Evolutionary conservation across 2,797 vertebrate species (phyloP).

Genomic region (Neosilurus mollespiculum): DNA sequence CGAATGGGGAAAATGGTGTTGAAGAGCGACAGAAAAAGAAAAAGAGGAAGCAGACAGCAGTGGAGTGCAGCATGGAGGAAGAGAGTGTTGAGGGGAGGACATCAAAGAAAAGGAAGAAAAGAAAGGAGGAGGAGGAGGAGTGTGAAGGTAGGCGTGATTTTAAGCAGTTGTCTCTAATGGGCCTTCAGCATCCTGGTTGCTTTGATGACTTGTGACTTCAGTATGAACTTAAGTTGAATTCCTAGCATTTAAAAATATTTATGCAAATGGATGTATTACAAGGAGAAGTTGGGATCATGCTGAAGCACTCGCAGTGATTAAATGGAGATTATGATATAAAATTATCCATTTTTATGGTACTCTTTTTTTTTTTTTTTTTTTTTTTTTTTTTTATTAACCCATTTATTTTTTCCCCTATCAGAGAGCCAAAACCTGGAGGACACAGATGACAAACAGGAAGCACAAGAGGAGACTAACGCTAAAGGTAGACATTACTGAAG

Average conservation of each 20-base stretch:
- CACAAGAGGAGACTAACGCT: conserved; percentile 56
- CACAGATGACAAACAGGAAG: conserved; percentile 64
- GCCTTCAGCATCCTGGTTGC: neutral
- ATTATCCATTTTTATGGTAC: too few relatives aligned
- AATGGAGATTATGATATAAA: too few relatives aligned
- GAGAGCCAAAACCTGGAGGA: conserved; percentile 62
- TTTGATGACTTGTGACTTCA: neutral
- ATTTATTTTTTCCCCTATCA: conserved; percentile 51
- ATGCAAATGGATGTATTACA: too few relatives aligned
- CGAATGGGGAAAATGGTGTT: conserved; percentile 49
- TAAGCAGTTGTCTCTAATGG: neutral
- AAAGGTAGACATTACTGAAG: conserved; percentile 67
- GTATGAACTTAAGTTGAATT: neutral
- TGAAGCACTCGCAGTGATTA: too few relatives aligned
- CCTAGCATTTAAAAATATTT: too few relatives aligned
- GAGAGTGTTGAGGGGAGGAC: conserved; percentile 35
- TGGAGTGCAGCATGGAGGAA: conserved; percentile 47
- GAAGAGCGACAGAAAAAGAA: conserved; percentile 42
- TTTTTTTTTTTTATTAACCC: too few relatives aligned
- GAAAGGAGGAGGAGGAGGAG: conserved; percentile 21
- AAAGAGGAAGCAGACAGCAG: conserved; percentile 48
- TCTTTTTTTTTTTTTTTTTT: too few relatives aligned
- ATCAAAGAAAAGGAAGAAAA: conserved; percentile 67
- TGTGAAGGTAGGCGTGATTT: conserved; percentile 21
- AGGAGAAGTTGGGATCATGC: too few relatives aligned